A percentile compares a stretch with the other conserved stretches of the same genome.
Conservation (phyloP, 2,113 vertebrate genomes). For the Acanthisitta chloris region DNA sequence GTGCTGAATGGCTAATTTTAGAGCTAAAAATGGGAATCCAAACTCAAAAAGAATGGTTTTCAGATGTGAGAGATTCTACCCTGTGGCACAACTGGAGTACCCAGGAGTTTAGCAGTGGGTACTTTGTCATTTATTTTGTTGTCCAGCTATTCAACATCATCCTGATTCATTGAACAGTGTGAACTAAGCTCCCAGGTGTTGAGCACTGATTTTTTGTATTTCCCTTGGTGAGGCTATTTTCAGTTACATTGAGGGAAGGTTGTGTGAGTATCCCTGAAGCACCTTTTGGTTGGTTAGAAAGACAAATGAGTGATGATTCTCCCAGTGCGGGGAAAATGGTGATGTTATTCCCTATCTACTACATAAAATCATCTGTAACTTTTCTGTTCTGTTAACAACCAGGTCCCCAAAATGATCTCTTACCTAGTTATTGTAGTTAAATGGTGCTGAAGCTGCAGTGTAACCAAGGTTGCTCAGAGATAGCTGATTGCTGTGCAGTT, state of each 20-base stretch:
- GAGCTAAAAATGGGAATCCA: background rate
- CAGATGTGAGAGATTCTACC: background rate
- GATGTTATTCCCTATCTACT: background rate
- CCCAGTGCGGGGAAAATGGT: background rate
- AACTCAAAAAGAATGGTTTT: background rate
- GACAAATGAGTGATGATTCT: background rate
- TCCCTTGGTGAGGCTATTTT: background rate
- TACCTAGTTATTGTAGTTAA: background rate
- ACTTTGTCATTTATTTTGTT: background rate
- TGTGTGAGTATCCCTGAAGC: background rate
- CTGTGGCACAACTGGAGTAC: background rate
- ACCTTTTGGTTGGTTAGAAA: background rate
- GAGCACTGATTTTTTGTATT: background rate
- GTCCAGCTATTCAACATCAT: background rate
- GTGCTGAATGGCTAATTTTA: background rate
- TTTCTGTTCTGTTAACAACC: background rate
- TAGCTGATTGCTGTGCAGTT: background rate
- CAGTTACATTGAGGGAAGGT: background rate
- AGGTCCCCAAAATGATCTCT: background rate
- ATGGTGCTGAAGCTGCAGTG: background rate
- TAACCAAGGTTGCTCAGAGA: background rate
- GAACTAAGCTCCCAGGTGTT: background rate
- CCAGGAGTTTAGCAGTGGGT: background rate
- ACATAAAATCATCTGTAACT: background rate
- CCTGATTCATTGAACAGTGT: background rate